phyloP scores from a whole-genome alignment of 2,113 vertebrate genomes.

The Guaruba guarouba region DNA sequence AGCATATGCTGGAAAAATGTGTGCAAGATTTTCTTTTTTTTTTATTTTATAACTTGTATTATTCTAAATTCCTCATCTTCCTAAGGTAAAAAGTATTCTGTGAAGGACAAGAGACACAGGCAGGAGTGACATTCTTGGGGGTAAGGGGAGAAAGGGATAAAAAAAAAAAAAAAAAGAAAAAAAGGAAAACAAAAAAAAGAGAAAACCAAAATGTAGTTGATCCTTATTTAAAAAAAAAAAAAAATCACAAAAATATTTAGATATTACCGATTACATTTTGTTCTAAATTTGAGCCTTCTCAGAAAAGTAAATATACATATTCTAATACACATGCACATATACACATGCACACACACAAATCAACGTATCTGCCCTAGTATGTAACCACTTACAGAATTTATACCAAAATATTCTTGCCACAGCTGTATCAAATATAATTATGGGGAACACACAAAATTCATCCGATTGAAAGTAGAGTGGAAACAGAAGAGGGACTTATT shows the following conservation, averaged over 20 bases:
- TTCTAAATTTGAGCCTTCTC: not conserved
- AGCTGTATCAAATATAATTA: not conserved
- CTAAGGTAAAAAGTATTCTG: not conserved
- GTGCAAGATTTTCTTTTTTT: not conserved
- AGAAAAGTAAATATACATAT: not conserved
- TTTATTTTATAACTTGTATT: not conserved
- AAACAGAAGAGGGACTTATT: not conserved
- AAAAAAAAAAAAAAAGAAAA: not conserved
- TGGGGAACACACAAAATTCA: not conserved
- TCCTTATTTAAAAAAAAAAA: not conserved
- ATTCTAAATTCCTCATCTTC: not conserved
- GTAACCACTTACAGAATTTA: not conserved
- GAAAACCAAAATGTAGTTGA: not conserved
- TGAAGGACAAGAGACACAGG: not conserved
- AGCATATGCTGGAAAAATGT: not conserved
- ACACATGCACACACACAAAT: not conserved
- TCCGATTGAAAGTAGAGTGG: not conserved
- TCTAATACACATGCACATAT: not conserved
- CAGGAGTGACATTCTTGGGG: not conserved
- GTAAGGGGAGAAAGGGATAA: not conserved
- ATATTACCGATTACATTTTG: not conserved
- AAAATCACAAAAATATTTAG: not conserved
- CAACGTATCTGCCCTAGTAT: not conserved
- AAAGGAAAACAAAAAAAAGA: not conserved
- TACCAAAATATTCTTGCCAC: not conserved